Evolutionary conservation across 2,888 invertebrate species (phyloP).

Genomic region (Aleiodes testaceus): DNA sequence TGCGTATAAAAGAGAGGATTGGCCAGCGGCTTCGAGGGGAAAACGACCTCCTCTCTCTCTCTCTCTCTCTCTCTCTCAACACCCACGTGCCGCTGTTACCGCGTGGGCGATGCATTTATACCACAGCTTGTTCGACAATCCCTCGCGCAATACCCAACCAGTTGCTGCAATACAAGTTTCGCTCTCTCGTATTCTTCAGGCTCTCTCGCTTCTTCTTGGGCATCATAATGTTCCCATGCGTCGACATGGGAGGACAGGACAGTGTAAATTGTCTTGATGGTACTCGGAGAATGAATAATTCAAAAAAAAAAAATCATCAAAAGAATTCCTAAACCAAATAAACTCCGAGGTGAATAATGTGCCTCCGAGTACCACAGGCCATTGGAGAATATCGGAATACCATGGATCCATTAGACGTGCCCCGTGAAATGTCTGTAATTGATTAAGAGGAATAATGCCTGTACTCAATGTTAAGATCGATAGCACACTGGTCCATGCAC

Average conservation of each 20-base stretch:
- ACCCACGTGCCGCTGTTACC: slow-evolving; percentile 53
- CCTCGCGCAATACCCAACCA: slow-evolving; percentile 43
- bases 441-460: slow-evolving; percentile 39
- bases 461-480: slow-evolving; percentile 33
- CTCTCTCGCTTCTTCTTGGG: neutral
- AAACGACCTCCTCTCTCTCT: slow-evolving; percentile 30
- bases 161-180: slow-evolving; percentile 46
- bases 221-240: slow-evolving; percentile 1
- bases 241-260: neutral
- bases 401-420: neutral
- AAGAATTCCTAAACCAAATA: neutral
- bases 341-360: neutral
- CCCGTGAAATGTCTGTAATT: slow-evolving; percentile 24
- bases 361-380: too few species aligned
- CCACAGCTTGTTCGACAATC: slow-evolving; percentile 61
- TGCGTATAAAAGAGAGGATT: slow-evolving; percentile 15
- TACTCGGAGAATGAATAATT: neutral
- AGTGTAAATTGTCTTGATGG: slow-evolving; percentile 1
- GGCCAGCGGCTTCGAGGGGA: slow-evolving; percentile 44
- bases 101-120: slow-evolving; percentile 59
- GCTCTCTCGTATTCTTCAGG: neutral
- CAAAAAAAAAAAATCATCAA: neutral
- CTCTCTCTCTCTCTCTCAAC: slow-evolving; percentile 44
- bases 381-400: slow-evolving; percentile 3
- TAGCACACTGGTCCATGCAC: slow-evolving; percentile 25